Conservation (phyloP, 2,113 vertebrate species). For the Camelus dromedarius region DNA sequence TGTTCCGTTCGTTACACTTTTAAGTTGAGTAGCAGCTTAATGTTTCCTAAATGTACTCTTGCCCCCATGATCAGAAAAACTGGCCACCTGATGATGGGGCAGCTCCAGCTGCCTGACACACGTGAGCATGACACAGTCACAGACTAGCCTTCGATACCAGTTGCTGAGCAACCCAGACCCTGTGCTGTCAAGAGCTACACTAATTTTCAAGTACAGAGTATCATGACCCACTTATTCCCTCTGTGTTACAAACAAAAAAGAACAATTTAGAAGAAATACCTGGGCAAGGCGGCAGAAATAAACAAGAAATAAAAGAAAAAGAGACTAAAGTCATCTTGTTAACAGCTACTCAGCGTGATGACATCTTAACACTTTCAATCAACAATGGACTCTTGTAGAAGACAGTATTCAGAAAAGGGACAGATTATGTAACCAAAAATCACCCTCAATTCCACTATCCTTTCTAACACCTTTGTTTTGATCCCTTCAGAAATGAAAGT, state of each 20-base stretch:
- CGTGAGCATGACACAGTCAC: neutral
- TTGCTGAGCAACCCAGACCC: neutral
- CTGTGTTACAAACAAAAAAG: neutral
- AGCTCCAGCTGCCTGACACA: neutral
- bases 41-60: neutral
- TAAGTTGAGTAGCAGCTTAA: neutral
- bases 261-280: slow-evolving; percentile 19
- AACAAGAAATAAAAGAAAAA: slow-evolving; percentile 36
- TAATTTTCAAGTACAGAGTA: neutral
- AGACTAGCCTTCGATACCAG: neutral
- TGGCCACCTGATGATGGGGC: neutral
- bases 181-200: neutral
- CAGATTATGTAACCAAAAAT: neutral
- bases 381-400: neutral
- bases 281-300: neutral
- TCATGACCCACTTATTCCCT: neutral
- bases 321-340: neutral
- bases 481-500: neutral
- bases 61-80: neutral
- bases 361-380: neutral
- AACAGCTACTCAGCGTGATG: neutral
- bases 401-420: neutral
- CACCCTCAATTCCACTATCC: neutral
- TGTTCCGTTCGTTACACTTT: slow-evolving; percentile 14
- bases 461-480: neutral